Evolutionary conservation across 2,113 vertebrate species (phyloP).

Genomic region (Polyodon spathula): DNA sequence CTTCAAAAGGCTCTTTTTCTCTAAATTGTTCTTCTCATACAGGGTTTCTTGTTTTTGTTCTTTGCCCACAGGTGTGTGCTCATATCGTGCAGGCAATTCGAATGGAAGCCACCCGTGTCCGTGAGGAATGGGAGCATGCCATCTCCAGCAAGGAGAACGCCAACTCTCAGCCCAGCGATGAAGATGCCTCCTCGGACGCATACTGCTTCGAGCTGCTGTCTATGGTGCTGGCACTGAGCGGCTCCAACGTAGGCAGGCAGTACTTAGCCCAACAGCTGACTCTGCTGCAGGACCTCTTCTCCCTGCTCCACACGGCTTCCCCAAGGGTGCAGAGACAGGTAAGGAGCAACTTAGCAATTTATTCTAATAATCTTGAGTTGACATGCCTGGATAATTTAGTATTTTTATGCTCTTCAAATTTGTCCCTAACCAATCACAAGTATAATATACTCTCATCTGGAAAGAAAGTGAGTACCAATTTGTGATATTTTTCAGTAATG

Average conservation of each 20-base stretch:
- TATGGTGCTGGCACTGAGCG: conserved; percentile 91
- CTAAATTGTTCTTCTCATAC: not conserved
- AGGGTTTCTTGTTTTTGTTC: not conserved
- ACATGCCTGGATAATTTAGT: no score
- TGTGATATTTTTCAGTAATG: no score
- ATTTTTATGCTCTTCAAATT: no score
- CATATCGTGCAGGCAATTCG: conserved; percentile 97
- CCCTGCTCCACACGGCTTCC: conserved; percentile 88
- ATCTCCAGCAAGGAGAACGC: conserved; percentile 98
- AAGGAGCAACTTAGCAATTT: conserved; percentile 15
- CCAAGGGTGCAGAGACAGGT: conserved; percentile 97
- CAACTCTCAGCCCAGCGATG: conserved; percentile 91
- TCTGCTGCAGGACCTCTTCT: conserved; percentile 93
- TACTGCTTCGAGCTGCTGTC: conserved; percentile 97
- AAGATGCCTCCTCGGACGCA: conserved; percentile 87
- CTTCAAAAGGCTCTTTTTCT: no score
- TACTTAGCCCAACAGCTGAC: conserved; percentile 95
- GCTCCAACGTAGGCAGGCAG: conserved; percentile 91
- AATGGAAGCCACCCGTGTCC: conserved; percentile 93
- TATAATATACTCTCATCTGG: no score
- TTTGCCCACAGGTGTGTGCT: conserved; percentile 75
- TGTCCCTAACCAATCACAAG: not conserved
- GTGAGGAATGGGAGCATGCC: conserved; percentile 96
- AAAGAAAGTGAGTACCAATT: not conserved
- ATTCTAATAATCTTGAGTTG: no score